Evolutionary conservation across 2,113 vertebrate species (phyloP), one percentile per base, ranked within the genome.

Genomic region (Mirza zaza): DNA sequence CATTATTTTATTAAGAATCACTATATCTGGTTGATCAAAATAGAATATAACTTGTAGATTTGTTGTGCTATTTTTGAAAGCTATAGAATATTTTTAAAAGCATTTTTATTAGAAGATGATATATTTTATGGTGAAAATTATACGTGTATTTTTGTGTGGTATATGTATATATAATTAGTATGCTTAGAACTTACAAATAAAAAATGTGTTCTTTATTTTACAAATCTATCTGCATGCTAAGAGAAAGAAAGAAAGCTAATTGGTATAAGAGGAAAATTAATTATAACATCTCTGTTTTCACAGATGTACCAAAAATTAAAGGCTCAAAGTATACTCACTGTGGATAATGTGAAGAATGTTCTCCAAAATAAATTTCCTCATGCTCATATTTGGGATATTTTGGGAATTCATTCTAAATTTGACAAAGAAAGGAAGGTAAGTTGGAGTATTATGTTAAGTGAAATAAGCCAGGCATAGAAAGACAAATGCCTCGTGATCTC

Each of bases 301-400:
- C 98, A 99, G 99, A 98, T 99, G 97, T 99, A 99, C 96, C 98
- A 98, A 91, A 98, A 98, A 97, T 94, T 99, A 63, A 98, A 98
- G 59, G 98, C 93, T 17, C 98, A 99, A 76, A 97, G 97, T 81
- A 83, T 97, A 45, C 98, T 99, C 87, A 98, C 99, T 96, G 98
- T 99, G 77, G 98, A 99, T 29, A 97, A 98, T 11, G 98, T 99
- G 93, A 98, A 98, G 90, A 96, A 59, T 45, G 96, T 99, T 97
- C 98, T 99, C 83, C 99, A 99, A 95, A 99, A 95, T 23, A 97
- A 99, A 96, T 99, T 99, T 97, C 99, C 99, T 77, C 97, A 98
- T 63, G 99, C 98, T 97, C 98, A 99, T 85, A 75, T 98, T 97
- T 97, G 98, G 97, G 98, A 98, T 95, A 98, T 99, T 97, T 97